Evolutionary conservation across 1,140 invertebrate species (phyloP).

Genomic region (Drosophila santomea): DNA sequence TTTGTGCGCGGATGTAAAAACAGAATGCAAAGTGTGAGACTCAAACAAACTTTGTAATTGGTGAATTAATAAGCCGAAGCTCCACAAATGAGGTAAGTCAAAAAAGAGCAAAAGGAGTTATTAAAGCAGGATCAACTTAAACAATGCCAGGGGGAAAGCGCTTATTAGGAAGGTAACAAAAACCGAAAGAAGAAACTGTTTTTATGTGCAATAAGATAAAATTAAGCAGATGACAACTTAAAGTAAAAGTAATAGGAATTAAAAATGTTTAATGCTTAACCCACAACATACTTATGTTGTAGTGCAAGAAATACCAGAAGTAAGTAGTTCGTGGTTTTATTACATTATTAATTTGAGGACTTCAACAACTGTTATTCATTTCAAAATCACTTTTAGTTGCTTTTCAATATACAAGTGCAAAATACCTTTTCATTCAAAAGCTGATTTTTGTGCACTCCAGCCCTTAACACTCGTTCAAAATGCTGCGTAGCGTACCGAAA

Average conservation of each 20-base stretch:
- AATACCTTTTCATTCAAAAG: slow-evolving; percentile 17
- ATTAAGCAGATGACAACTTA: slow-evolving; percentile 9
- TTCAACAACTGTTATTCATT: slow-evolving; percentile 1
- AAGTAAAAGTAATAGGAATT: neutral
- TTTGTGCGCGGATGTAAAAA: slow-evolving; percentile 29
- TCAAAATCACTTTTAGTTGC: neutral
- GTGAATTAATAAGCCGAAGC: slow-evolving; percentile 29
- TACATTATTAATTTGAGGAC: neutral
- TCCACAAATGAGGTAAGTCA: slow-evolving; percentile 23
- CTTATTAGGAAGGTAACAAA: slow-evolving; percentile 24
- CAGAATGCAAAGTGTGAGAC: slow-evolving; percentile 27
- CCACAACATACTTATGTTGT: neutral
- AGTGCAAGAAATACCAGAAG: too few relatives aligned
- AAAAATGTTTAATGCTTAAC: neutral
- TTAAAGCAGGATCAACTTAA: slow-evolving; percentile 6
- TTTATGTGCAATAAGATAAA: slow-evolving; percentile 4
- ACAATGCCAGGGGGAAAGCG: slow-evolving; percentile 1
- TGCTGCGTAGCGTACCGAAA: slow-evolving; percentile 12
- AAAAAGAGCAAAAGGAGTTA: slow-evolving; percentile 2
- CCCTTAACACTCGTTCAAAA: slow-evolving; percentile 23
- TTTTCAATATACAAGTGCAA: slow-evolving; percentile 2
- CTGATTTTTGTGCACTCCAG: slow-evolving; percentile 16
- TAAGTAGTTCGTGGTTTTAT: neutral
- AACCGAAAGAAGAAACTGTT: slow-evolving; percentile 6
- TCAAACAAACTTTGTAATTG: slow-evolving; percentile 31